These are phyloP conservation scores for Orthonyx spaldingii DNA, from an alignment of 2,113 vertebrate genomes.

Conservation along the genomic window DNA sequence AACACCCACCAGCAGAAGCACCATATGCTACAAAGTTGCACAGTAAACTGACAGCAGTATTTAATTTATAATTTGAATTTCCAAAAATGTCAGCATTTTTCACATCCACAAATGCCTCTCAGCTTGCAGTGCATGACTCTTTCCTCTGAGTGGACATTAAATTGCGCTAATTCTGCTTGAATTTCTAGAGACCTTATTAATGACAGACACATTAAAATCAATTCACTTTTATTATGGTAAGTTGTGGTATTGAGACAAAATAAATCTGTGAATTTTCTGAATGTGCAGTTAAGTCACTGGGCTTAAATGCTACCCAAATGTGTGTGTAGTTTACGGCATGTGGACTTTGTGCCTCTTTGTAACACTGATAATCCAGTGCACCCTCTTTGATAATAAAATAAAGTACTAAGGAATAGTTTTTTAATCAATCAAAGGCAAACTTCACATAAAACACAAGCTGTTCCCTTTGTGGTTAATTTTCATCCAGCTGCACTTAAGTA, in stretches of 20 bases:
- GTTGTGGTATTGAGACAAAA: not conserved
- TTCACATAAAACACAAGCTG: slow-evolving; percentile 77
- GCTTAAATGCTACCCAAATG: not conserved
- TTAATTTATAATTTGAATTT: slow-evolving; percentile 75
- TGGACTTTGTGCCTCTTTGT: slow-evolving; percentile 15
- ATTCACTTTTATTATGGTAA: not conserved
- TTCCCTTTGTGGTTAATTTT: slow-evolving; percentile 77
- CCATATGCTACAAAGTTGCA: slow-evolving; percentile 75
- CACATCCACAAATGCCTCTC: slow-evolving; percentile 65
- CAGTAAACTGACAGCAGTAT: slow-evolving; percentile 74
- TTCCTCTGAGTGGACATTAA: slow-evolving; percentile 46
- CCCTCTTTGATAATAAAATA: slow-evolving; percentile 63
- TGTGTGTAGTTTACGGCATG: not conserved
- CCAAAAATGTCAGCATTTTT: slow-evolving; percentile 75
- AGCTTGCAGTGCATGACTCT: slow-evolving; percentile 34
- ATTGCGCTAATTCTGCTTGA: slow-evolving; percentile 27
- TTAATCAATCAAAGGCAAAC: slow-evolving; percentile 73
- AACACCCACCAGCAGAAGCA: slow-evolving; percentile 80
- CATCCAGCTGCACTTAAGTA: slow-evolving; percentile 75
- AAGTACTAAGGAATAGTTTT: slow-evolving; percentile 68
- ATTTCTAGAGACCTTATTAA: slow-evolving; percentile 6
- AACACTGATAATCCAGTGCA: slow-evolving; percentile 47
- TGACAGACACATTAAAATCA: not conserved
- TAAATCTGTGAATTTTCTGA: slow-evolving; percentile 3
- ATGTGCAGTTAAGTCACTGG: not conserved